Conservation (phyloP, 2,113 vertebrate species). For the Etheostoma spectabile region DNA sequence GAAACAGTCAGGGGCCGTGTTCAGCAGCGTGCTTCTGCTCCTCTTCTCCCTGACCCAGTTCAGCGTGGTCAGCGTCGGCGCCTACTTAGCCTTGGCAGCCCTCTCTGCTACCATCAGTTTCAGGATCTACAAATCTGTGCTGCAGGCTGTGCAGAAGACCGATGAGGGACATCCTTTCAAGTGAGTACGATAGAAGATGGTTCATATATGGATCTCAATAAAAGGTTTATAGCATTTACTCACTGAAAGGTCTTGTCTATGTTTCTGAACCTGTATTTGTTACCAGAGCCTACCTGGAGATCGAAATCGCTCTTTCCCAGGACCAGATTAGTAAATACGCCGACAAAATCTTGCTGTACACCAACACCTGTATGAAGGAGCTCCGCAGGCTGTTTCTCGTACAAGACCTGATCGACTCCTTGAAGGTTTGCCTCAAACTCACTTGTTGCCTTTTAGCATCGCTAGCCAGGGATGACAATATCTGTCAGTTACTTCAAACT, state of each 20-base stretch:
- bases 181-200: conserved; percentile 79
- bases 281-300: conserved; percentile 93
- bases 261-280: background rate
- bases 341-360: conserved; percentile 93
- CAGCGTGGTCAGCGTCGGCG: conserved; percentile 97
- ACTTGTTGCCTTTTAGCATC: background rate
- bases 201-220: background rate
- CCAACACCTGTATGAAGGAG: conserved; percentile 95
- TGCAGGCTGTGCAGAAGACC: conserved; percentile 99
- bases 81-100: conserved; percentile 95
- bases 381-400: conserved; percentile 97
- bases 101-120: conserved; percentile 99
- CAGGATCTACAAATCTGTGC: conserved; percentile 98
- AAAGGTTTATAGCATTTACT: background rate
- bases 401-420: conserved; percentile 97
- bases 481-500: background rate
- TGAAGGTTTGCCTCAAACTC: conserved; percentile 88
- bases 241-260: background rate
- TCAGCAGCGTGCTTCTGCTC: conserved; percentile 93
- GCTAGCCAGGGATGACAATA: background rate
- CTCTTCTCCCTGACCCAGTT: conserved; percentile 99
- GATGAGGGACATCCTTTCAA: conserved; percentile 98
- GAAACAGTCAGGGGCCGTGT: conserved; percentile 95
- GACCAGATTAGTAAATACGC: conserved; percentile 99
- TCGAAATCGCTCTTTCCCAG: conserved; percentile 95